phyloP scores from a whole-genome alignment of 2,113 vertebrate species.

The Galbula dea region DNA sequence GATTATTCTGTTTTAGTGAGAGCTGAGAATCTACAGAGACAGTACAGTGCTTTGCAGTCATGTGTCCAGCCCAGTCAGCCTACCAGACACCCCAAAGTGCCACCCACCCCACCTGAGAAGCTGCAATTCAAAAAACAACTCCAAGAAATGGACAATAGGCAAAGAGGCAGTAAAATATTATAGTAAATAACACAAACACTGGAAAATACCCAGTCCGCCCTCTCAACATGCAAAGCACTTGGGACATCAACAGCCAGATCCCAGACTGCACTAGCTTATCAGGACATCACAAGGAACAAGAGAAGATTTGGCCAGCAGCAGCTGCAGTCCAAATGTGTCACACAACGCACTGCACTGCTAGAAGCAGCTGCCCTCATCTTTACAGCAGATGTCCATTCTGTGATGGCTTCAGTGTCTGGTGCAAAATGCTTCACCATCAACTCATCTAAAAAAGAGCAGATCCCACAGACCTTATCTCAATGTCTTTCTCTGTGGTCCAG shows the following conservation, averaged over 20 bases:
- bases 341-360: slow-evolving; percentile 13
- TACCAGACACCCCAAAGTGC: neutral
- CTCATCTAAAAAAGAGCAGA: slow-evolving; percentile 26
- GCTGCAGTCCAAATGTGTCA: slow-evolving; percentile 44
- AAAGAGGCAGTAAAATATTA: slow-evolving; percentile 10
- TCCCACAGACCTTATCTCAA: neutral
- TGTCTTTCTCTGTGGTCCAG: neutral
- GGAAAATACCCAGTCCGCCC: neutral
- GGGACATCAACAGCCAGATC: neutral
- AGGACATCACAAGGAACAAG: slow-evolving; percentile 21
- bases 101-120: neutral
- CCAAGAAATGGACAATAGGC: slow-evolving; percentile 1
- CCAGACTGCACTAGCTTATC: neutral
- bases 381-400: slow-evolving; percentile 27
- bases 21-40: neutral
- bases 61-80: neutral
- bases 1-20: neutral
- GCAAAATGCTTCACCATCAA: neutral
- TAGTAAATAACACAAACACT: neutral
- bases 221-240: neutral
- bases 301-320: slow-evolving; percentile 6
- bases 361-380: slow-evolving; percentile 45
- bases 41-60: neutral
- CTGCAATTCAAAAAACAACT: neutral
- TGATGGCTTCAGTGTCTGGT: neutral